Evolutionary conservation across 2,888 invertebrate species (phyloP).

Genomic region (Eulithis prunata): DNA sequence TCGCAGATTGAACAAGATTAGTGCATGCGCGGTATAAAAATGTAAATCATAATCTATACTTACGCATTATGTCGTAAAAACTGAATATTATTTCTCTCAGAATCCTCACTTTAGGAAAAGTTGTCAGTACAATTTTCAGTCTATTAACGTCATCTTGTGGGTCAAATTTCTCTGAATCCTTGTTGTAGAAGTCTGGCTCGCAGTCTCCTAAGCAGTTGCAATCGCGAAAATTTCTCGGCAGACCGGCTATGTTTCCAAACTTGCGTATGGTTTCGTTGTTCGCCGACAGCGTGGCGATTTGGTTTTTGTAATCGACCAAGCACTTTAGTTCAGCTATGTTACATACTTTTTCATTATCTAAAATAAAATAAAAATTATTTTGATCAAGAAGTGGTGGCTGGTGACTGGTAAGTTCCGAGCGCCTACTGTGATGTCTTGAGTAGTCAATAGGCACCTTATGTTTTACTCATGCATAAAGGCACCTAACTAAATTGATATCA

Average conservation of each 20-base stretch:
- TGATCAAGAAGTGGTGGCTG: too few species aligned
- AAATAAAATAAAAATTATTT: conserved; percentile 27
- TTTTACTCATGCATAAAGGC: neutral
- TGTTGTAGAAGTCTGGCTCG: conserved; percentile 66
- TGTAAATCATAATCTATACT: conserved; percentile 45
- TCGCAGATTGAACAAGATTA: too few species aligned
- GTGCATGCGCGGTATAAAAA: too few species aligned
- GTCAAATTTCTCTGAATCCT: conserved; percentile 59
- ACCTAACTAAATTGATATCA: neutral
- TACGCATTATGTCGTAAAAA: conserved; percentile 88
- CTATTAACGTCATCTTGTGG: conserved; percentile 51
- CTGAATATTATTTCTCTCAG: conserved; percentile 88
- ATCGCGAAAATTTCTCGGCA: conserved; percentile 62
- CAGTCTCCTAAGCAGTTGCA: conserved; percentile 71
- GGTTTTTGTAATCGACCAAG: conserved; percentile 60
- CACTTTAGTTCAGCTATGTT: conserved; percentile 66
- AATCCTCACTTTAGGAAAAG: conserved; percentile 88
- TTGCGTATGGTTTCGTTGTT: conserved; percentile 52
- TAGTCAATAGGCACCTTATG: neutral
- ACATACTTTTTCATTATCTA: conserved; percentile 70
- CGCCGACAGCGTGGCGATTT: conserved; percentile 62
- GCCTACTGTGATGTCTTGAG: too few species aligned
- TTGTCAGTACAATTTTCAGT: conserved; percentile 81
- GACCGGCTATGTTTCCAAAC: conserved; percentile 45
- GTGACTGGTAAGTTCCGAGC: too few species aligned